Base-by-base conservation (phyloP, 2,888 invertebrate genomes). In the Epinotia bilunana region DNA sequence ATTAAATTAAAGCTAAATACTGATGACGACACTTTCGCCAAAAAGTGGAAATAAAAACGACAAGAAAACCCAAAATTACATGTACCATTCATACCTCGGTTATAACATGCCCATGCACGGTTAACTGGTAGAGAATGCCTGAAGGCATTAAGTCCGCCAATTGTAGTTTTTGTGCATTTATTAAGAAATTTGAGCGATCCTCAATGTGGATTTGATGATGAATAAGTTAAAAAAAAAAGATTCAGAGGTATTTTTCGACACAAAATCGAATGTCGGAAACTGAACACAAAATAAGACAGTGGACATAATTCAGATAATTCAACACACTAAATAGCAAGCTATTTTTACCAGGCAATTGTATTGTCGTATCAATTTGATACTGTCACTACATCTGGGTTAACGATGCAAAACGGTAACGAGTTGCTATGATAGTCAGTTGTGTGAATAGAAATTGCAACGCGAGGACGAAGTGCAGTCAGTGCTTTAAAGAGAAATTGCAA, bases 331-430 rank as follows among this genome's bases (percentile, higher is more conserved):
- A 58, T 69, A 46, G 46, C 58, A 20, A 39, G 23, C 46, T 58
- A 58, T 69, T 63, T 63, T 63, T 72, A 61, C 16, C 13, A 53
- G 43, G 11, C 55, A 72, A 72, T 63, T 72, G 62, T 72, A 72
- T 23, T 53, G 53, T 53, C 53, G 43, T 43, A 61, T 72, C 71
- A 72, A 72, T 63, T 72, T 72, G 71, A 63, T 71, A 71, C 61
- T 49, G 63, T 72, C 71, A 55, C 71, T 72, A 63, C 33, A 72
- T 63, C 63, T 72, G 33, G 63, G 71, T 63, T 72, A 72, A 72
- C 63, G 71, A 72, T 63, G 39, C 70, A 61, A 70, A 58, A 69
- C 70, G 6, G 20, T 61, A 63, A 72, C 62, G 23, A 72, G 63
- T 53, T 33, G 53, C 39, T 13, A 61, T 63, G 63, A 55, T 72